Conservation (phyloP, 2,797 vertebrate genomes). For the Gallinago nigripennis region DNA sequence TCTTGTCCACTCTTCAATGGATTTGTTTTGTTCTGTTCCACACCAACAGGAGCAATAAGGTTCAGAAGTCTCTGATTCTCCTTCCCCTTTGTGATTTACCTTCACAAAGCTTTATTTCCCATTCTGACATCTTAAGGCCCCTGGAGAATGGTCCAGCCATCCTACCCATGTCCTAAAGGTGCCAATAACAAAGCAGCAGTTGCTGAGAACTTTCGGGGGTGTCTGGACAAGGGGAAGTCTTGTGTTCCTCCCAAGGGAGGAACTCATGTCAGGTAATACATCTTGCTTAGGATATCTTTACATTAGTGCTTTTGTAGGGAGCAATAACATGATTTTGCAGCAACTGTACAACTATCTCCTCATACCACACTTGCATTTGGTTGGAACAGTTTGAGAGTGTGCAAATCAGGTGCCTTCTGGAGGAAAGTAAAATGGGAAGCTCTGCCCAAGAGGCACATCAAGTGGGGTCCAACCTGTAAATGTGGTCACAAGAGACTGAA, state of each 20-base stretch:
- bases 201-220: accelerated
- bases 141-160: background rate
- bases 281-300: background rate
- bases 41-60: accelerated
- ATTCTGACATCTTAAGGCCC: background rate
- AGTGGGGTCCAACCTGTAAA: accelerated
- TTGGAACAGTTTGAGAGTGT: accelerated
- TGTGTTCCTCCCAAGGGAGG: background rate
- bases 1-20: background rate
- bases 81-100: background rate
- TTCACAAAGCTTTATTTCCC: background rate
- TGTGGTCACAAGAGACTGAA: background rate
- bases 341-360: accelerated
- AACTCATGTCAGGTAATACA: background rate
- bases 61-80: background rate
- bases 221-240: background rate
- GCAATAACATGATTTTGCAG: background rate
- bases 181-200: background rate
- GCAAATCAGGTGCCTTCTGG: background rate
- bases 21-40: background rate
- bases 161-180: background rate
- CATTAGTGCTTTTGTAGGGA: background rate
- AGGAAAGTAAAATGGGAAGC: background rate
- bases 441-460: background rate
- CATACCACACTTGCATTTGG: background rate